Evolutionary conservation across 2,797 vertebrate species (phyloP).

Genomic region (Anomalospiza imberbis): DNA sequence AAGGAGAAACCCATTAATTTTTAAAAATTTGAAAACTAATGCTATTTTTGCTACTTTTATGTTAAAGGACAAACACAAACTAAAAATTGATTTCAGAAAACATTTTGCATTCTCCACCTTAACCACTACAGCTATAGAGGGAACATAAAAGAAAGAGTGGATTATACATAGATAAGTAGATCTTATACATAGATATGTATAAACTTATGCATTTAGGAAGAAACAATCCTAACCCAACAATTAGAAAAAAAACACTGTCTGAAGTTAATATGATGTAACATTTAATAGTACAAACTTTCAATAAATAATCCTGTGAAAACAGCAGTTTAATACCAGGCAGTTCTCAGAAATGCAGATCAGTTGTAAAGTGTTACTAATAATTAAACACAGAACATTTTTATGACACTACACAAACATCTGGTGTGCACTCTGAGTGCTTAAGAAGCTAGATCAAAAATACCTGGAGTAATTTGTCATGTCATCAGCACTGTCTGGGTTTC

Average conservation of each 20-base stretch:
- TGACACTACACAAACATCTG: neutral
- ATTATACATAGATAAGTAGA: neutral
- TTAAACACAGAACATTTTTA: neutral
- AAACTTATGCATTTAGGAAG: neutral
- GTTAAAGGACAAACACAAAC: neutral
- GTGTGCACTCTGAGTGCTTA: neutral
- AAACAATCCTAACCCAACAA: neutral
- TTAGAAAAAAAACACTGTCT: neutral
- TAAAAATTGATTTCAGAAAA: neutral
- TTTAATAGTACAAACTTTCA: neutral
- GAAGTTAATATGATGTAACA: neutral
- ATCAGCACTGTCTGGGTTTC: neutral
- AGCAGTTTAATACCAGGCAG: neutral
- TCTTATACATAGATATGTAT: neutral
- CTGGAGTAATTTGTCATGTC: neutral
- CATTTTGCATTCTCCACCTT: neutral
- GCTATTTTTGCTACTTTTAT: neutral
- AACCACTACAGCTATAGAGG: neutral
- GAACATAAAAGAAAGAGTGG: neutral
- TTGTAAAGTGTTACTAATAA: neutral
- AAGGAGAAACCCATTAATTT: neutral
- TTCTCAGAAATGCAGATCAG: neutral
- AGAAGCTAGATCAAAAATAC: neutral
- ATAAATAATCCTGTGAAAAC: neutral
- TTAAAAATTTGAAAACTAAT: neutral